Base-by-base conservation (phyloP, 2,113 vertebrate species). In the Pygoscelis adeliae region DNA sequence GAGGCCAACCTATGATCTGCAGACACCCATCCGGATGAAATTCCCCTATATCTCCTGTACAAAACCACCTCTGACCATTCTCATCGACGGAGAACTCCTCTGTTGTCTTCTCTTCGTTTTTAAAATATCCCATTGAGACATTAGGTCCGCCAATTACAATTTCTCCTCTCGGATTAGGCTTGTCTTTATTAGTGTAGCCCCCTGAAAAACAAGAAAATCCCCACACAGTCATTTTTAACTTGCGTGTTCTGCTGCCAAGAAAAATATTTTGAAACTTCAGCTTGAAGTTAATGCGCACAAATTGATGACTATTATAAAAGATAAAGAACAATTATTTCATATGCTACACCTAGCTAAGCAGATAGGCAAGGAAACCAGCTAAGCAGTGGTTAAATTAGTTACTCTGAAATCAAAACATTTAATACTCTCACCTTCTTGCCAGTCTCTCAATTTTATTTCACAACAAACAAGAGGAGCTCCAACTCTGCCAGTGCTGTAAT, bases 401-500 rank as follows among this genome's bases (percentile, higher is more conserved):
- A 72, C 25, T 85, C 62, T 72, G 53, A 76, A 76, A 62, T 47
- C 27, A 62, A 79, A 95, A 66, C 7, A 40, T 47, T 62, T 56
- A 83, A 88, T 42, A 13, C 23, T 82, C 97, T 94, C 98, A 99
- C 99, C 99, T 98, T 99, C 99, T 94, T 98, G 98, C 99, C 99
- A 99, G 95, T 99, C 99, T 93, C 98, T 98, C 38, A 99, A 96
- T 92, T 98, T 99, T 95, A 99, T 97, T 98, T 99, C 99, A 95
- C 99, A 99, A 96, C 99, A 99, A 95, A 99, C 98, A 25, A 99
- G 99, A 81, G 99, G 99, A 53, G 99, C 99, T 72, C 99, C 99
- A 40, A 99, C 99, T 90, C 99, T 99, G 47, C 99, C 99, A 10
- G 99, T 99, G 93, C 99, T 99, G 94, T 98, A 99, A 93, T 99